Base-by-base conservation (phyloP, 1,140 invertebrate genomes). In the Aethina tumida region DNA sequence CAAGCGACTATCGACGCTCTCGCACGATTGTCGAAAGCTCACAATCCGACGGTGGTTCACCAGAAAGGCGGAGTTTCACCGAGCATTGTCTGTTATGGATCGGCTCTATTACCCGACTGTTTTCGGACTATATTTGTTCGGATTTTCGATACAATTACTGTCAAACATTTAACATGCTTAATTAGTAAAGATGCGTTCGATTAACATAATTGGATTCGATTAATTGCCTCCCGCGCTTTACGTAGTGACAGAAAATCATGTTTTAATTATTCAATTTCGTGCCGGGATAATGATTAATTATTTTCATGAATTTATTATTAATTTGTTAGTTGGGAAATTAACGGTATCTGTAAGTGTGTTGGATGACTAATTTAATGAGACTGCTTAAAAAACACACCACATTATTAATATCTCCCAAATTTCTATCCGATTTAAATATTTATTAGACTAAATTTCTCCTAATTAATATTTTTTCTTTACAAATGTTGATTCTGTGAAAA, bases 141-240 rank as follows among this genome's bases (percentile, higher is more conserved):
- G 27, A 25, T 42, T 35, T 30, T 41, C 29, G 24, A 18, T 31
- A 52, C 41, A 45, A 49, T 47, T 52, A 49, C 40, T 55, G 53
- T 55, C 52, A 49, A 58, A 58, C 46, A 50, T 50, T 55, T 55
- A 53, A 51, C 46, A 43, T 38, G 44, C 39, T 56, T 60, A 60
- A 60, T 60, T 58, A 56, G 52, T 58, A 55, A 52, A 45, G 55
- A 60, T 58, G 58, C 56, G 53, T 55, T 60, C 58, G 55, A 60
- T 58, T 60, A 58, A 58, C 34, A 56, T 60, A 56, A 60, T 58
- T 58, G 52, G 49, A 39, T 47, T 40, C 50, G 49, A 58, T 60
- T 60, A 56, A 60, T 60, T 60, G 53, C 55, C 57, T 47, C 43
- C 47, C n/a, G 49, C 50, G 49, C 51, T 44, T 49, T 39, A 44